These are phyloP conservation scores for Aphelocoma californica DNA, from an alignment of 2,797 vertebrate species.

Conservation along the genomic window DNA sequence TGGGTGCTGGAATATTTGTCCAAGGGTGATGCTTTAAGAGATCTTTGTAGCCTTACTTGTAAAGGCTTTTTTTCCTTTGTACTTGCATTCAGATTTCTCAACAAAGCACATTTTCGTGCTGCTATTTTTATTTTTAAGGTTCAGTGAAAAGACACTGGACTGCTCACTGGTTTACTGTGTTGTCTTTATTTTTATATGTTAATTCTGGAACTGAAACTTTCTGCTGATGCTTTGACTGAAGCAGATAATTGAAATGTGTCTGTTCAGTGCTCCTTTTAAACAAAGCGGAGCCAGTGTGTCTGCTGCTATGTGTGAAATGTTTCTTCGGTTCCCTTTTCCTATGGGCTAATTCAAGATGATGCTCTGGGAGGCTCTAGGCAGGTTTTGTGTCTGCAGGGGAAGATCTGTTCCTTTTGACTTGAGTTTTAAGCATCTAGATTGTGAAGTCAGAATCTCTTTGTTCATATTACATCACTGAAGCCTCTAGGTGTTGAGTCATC, in stretches of 20 bases:
- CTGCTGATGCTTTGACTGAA: background rate
- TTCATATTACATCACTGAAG: constrained; percentile 72
- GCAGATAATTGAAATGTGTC: background rate
- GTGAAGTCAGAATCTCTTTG: constrained; percentile 65
- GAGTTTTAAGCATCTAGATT: constrained; percentile 36
- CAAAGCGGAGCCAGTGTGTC: background rate
- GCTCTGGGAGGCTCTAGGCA: background rate
- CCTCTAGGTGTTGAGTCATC: constrained; percentile 78
- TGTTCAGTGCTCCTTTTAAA: background rate
- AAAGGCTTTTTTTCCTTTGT: background rate
- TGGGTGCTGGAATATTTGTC: background rate
- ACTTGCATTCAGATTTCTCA: background rate
- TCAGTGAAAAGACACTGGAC: background rate
- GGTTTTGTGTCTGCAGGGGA: constrained; percentile 15
- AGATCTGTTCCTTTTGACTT: constrained; percentile 50
- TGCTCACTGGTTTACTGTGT: background rate
- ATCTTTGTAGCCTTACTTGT: background rate
- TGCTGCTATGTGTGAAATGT: background rate
- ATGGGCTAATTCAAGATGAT: constrained; percentile 1
- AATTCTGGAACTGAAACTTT: background rate
- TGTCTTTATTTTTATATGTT: constrained; percentile 16
- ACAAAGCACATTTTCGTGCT: background rate
- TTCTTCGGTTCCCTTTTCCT: background rate
- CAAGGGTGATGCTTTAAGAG: background rate
- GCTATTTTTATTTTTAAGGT: constrained; percentile 9